phyloP scores from a whole-genome alignment of 2,797 vertebrate genomes.

The Hyperoplus immaculatus region DNA sequence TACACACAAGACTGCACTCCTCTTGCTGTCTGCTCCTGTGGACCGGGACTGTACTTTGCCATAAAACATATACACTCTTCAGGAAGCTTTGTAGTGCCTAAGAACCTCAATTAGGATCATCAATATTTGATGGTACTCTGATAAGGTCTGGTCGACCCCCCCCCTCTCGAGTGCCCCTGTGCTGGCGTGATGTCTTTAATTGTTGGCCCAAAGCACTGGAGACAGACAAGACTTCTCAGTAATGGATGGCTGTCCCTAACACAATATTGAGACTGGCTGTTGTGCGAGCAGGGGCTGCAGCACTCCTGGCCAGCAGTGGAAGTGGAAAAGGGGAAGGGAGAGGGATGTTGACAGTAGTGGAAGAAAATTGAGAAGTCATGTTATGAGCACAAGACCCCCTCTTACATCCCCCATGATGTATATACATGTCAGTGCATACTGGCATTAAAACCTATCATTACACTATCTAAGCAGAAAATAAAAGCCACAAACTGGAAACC shows the following conservation, averaged over 20 bases:
- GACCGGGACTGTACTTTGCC: conserved; percentile 61
- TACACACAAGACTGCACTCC: conserved; percentile 73
- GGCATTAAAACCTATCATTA: not conserved
- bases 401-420: conserved; percentile 23
- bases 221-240: conserved; percentile 86
- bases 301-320: conserved; percentile 63
- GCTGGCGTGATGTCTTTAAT: conserved; percentile 85
- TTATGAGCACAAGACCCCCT: conserved; percentile 28
- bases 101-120: conserved; percentile 88
- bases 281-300: conserved; percentile 61
- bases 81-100: conserved; percentile 82
- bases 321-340: conserved; percentile 29
- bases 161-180: conserved; percentile 62
- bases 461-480: no score
- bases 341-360: conserved; percentile 12
- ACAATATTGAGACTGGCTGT: conserved; percentile 83
- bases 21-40: conserved; percentile 52
- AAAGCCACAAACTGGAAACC: no score
- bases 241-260: conserved; percentile 84
- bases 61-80: conserved; percentile 74
- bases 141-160: conserved; percentile 61
- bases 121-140: conserved; percentile 86
- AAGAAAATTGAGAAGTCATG: conserved; percentile 32
- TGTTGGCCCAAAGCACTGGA: conserved; percentile 86
- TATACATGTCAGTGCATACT: conserved; percentile 19